Conservation (phyloP, 2,797 vertebrate genomes). For the Pipistrellus pipistrellus region DNA sequence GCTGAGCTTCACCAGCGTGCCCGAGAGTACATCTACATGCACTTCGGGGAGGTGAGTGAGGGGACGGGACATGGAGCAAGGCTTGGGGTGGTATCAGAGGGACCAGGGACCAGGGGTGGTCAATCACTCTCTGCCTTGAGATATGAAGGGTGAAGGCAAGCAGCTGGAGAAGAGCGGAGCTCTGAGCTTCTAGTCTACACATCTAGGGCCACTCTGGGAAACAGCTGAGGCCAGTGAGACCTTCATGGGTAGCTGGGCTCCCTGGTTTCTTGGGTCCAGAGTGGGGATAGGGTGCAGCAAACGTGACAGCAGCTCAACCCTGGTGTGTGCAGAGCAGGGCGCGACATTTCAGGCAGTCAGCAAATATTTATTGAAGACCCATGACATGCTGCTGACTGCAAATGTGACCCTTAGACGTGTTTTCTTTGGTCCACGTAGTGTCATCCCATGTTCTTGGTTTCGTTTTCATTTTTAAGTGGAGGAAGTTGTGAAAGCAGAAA, state of each 20-base stretch:
- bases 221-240: background rate
- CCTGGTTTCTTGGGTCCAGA: background rate
- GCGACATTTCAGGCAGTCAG: background rate
- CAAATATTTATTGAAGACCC: background rate
- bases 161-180: background rate
- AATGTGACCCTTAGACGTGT: background rate
- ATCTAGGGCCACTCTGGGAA: background rate
- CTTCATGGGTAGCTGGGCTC: background rate
- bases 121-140: background rate
- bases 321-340: background rate
- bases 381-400: background rate
- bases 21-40: constrained; percentile 97
- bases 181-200: background rate
- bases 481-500: constrained; percentile 57
- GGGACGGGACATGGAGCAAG: background rate
- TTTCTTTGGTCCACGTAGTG: background rate
- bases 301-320: background rate
- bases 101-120: background rate
- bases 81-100: background rate
- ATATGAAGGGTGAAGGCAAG: background rate
- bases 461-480: constrained; percentile 63
- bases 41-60: constrained; percentile 94
- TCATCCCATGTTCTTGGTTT: constrained; percentile 41
- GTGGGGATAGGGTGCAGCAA: background rate
- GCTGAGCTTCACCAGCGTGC: constrained; percentile 95